Evolutionary conservation across 2,113 vertebrate species (phyloP), one percentile per base, ranked within the genome.

Genomic region (Delphinus delphis): DNA sequence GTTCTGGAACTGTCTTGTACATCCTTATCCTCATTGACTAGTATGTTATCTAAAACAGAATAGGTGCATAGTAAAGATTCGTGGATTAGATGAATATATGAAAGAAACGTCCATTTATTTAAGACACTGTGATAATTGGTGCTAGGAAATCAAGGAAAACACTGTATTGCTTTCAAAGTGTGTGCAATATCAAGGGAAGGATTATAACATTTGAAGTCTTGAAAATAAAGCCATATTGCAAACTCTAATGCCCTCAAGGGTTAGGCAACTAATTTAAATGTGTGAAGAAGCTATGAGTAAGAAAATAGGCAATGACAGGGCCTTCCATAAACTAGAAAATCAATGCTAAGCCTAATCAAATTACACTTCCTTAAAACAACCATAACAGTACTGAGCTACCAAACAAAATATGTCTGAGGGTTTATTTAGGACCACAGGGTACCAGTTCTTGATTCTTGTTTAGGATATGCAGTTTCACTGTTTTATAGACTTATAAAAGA

Each of bases 161-260:
- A 58, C 10, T 81, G 2, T 89, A 36, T 74, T 26, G 33, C 55
- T 89, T 95, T 95, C 88, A 97, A 94, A 97, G 53, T 38, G 1
- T 38, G 12, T 71, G 31, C 33, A 82, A 55, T 76, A 95, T 96
- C 71, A 82, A 96, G 60, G 79, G 38, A 96, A 92, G n/a, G 6
- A 85, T 13, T 62, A 33, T 76, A 96, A n/a, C 68, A 95, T 97
- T 97, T 92, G 92, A 97, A 93, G 89, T 96, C 83, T 96, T 96
- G 76, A 80, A 41, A 80, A 74, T 85, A 96, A 89, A 96, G 87
- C 53, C 26, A n/a, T 84, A 60, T 65, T 71, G 31, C 9, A 93
- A 87, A 86, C 53, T 63, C 58, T 96, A 86, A 95, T 86, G 28
- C 33, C 38, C 55, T 92, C 63, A 76, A 80, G 26, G n/a, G 25